These are phyloP conservation scores for Sapajus apella DNA, from an alignment of 2,113 vertebrate species.

Conservation along the genomic window DNA sequence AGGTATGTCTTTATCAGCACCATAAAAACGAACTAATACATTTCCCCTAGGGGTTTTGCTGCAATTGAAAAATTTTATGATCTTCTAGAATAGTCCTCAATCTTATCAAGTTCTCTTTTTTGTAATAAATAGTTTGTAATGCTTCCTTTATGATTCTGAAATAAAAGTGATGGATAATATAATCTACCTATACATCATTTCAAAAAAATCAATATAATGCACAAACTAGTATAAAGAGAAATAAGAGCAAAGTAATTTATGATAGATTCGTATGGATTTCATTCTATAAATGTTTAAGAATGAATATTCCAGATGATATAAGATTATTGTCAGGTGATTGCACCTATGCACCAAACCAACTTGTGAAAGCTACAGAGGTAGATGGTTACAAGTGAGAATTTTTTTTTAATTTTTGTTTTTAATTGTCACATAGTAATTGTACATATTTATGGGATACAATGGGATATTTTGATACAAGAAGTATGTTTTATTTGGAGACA, in stretches of 20 bases:
- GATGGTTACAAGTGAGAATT: not conserved
- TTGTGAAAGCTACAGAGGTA: not conserved
- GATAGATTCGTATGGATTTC: not conserved
- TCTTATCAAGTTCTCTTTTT: not conserved
- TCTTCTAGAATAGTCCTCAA: not conserved
- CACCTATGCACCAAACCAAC: not conserved
- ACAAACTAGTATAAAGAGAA: not conserved
- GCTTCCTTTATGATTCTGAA: not conserved
- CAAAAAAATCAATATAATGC: not conserved
- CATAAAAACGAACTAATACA: too few species aligned
- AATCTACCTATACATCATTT: not conserved
- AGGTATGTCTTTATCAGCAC: too few species aligned
- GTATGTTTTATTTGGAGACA: not conserved
- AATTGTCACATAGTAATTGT: not conserved
- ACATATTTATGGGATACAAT: not conserved
- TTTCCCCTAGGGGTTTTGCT: not conserved
- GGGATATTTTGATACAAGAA: not conserved
- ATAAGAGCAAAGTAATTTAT: not conserved
- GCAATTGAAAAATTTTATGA: not conserved
- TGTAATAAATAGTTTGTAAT: not conserved
- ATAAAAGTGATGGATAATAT: not conserved
- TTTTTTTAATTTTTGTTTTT: not conserved
- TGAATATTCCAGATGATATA: not conserved
- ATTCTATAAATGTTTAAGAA: not conserved
- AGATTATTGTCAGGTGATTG: not conserved